Conservation (phyloP, 2,888 invertebrate genomes). For the Xestia rhomboidea region DNA sequence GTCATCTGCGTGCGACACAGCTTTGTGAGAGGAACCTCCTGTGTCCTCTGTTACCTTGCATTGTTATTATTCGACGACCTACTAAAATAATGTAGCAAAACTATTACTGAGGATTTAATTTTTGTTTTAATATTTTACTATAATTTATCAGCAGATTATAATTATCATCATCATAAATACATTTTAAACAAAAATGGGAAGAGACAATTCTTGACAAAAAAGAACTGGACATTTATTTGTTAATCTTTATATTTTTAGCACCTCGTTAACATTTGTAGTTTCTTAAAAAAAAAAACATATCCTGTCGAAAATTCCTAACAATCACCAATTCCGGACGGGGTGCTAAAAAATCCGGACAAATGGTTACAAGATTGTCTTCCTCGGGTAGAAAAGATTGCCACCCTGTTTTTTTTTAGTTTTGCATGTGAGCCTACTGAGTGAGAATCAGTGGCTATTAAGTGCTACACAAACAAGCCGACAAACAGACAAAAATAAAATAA, state of each 20-base stretch:
- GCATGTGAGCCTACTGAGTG: neutral
- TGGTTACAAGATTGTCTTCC: neutral
- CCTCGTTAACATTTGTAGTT: neutral
- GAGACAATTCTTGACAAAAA: neutral
- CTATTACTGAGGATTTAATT: neutral
- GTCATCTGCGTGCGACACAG: slow-evolving; percentile 40
- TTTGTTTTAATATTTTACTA: slow-evolving; percentile 1
- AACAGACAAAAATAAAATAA: neutral
- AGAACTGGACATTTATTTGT: too few species aligned
- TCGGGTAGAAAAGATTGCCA: neutral
- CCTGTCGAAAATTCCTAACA: neutral
- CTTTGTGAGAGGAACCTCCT: slow-evolving; percentile 39
- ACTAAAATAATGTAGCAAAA: neutral
- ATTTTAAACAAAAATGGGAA: neutral
- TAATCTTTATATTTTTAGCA: neutral
- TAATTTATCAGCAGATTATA: slow-evolving; percentile 9
- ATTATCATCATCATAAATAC: neutral
- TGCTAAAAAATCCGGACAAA: neutral
- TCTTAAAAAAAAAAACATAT: neutral
- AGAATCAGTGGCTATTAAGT: neutral
- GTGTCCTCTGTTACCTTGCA: slow-evolving; percentile 17
- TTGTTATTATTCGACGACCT: slow-evolving; percentile 26
- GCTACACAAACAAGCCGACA: neutral
- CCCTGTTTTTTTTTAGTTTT: slow-evolving; percentile 11
- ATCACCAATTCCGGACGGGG: neutral